Conservation (phyloP, 2,888 invertebrate genomes). For the Acanthococcus lagerstroemiae region DNA sequence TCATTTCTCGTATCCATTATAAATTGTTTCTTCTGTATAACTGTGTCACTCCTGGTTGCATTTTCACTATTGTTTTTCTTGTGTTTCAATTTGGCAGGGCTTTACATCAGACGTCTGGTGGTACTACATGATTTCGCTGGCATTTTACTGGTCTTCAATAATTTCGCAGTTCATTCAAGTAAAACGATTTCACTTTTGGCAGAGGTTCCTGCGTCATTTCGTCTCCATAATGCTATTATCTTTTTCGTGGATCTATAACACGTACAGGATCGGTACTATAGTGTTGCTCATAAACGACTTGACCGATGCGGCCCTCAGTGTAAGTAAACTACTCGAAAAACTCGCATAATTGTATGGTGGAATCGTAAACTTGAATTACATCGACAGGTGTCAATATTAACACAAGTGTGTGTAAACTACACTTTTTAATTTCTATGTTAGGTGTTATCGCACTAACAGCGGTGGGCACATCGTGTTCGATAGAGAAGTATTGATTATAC, state of each 20-base stretch:
- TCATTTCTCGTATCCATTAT: no score
- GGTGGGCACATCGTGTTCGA: no score
- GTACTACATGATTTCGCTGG: constrained; percentile 92
- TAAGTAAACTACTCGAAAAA: constrained; percentile 40
- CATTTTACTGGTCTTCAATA: constrained; percentile 90
- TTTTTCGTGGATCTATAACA: constrained; percentile 90
- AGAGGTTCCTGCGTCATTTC: constrained; percentile 96
- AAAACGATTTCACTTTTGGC: constrained; percentile 88
- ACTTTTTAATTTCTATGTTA: no score
- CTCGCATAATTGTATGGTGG: not conserved
- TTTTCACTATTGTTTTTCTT: constrained; percentile 2
- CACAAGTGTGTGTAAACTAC: no score
- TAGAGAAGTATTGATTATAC: no score
- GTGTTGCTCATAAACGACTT: constrained; percentile 79
- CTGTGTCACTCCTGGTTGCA: no score
- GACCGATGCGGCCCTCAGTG: constrained; percentile 81
- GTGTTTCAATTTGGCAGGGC: no score
- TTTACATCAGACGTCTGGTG: constrained; percentile 78
- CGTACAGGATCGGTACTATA: constrained; percentile 81
- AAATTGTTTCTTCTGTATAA: not conserved
- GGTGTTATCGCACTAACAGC: no score
- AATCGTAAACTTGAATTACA: not conserved
- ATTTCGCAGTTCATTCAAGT: constrained; percentile 90
- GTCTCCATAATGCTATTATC: constrained; percentile 81
- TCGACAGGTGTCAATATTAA: no score